Conservation (phyloP, 2,888 invertebrate species). For the Sericinus montela region DNA sequence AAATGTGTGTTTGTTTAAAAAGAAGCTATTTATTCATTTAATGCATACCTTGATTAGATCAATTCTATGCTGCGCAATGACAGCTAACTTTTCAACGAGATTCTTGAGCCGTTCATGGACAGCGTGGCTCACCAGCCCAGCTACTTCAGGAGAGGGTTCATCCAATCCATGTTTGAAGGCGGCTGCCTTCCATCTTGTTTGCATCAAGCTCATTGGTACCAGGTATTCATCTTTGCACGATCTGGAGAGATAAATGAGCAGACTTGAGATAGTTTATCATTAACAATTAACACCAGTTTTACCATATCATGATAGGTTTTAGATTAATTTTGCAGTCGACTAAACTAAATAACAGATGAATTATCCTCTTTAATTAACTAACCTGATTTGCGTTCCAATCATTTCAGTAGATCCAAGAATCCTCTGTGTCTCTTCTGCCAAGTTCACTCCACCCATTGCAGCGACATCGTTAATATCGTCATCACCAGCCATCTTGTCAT, state of each 20-base stretch:
- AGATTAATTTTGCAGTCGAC: no score
- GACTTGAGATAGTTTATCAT: no score
- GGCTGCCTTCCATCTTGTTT: conserved; percentile 86
- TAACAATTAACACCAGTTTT: no score
- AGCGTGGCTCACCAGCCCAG: conserved; percentile 94
- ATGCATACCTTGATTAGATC: conserved; percentile 87
- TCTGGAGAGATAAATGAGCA: conserved; percentile 27
- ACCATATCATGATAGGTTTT: no score
- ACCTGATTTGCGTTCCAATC: conserved; percentile 90
- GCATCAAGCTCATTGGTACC: conserved; percentile 87
- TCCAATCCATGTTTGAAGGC: conserved; percentile 89
- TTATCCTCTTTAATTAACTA: no score
- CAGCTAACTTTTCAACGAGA: conserved; percentile 93
- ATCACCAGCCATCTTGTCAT: conserved; percentile 85
- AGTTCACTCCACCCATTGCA: conserved; percentile 99
- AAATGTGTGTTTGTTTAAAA: no score
- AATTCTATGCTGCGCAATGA: conserved; percentile 96
- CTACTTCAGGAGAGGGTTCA: conserved; percentile 92
- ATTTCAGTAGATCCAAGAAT: conserved; percentile 94
- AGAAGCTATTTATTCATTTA: no score
- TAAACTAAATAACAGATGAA: no score
- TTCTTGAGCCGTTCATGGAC: conserved; percentile 95
- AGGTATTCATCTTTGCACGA: conserved; percentile 97
- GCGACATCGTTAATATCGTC: conserved; percentile 99
- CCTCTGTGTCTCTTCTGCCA: conserved; percentile 96